Evolutionary conservation across 2,797 vertebrate genomes (phyloP).

Genomic region (Cygnus olor): DNA sequence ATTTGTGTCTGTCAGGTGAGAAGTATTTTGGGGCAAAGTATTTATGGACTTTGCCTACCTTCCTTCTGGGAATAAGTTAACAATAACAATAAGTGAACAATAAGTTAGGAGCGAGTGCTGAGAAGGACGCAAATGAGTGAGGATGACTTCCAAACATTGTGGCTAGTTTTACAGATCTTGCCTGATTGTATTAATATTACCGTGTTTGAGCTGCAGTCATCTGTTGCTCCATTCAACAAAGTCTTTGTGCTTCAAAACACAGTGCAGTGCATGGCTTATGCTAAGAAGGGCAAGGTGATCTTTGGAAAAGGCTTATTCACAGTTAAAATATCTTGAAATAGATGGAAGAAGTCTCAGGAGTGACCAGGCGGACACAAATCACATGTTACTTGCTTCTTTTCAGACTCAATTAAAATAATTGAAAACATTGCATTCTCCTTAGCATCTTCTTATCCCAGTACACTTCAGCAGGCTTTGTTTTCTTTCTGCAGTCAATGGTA

Average conservation of each 20-base stretch:
- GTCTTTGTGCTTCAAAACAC: not conserved
- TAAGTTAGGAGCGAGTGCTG: not conserved
- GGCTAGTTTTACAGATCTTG: not conserved
- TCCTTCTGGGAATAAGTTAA: not conserved
- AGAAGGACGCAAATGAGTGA: not conserved
- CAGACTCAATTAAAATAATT: not conserved
- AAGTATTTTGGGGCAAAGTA: not conserved
- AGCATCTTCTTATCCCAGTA: not conserved
- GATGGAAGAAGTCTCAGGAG: not conserved
- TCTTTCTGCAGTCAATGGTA: not conserved
- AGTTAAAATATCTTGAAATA: not conserved
- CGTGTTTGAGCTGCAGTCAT: not conserved
- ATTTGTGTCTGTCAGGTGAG: not conserved
- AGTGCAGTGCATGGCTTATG: too few relatives aligned
- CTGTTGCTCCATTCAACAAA: not conserved
- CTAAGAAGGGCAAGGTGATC: not conserved
- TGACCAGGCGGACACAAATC: not conserved
- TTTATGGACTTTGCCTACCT: not conserved
- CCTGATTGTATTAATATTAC: not conserved
- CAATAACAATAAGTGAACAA: not conserved
- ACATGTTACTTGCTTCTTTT: not conserved
- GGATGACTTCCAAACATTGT: not conserved
- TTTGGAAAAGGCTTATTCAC: not conserved
- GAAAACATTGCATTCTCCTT: not conserved
- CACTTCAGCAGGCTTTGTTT: not conserved